Evolutionary conservation across 2,888 invertebrate species (phyloP).

Genomic region (Rhamnusium bicolor): DNA sequence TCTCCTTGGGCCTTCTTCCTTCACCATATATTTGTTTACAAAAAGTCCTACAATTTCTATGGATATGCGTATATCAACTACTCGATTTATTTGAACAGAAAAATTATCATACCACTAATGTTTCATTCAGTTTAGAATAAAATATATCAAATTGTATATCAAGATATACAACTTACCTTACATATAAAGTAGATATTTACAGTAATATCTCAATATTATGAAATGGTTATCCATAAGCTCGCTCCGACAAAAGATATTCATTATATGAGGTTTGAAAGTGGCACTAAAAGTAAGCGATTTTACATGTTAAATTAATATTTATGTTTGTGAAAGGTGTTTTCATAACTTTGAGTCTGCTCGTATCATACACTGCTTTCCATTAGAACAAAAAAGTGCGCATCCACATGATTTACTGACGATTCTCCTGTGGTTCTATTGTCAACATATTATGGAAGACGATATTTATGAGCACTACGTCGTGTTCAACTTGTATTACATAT

Average conservation of each 20-base stretch:
- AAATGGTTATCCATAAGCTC: constrained; percentile 22
- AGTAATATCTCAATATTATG: constrained; percentile 42
- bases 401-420: constrained; percentile 56
- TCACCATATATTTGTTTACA: no score
- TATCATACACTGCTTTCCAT: neutral
- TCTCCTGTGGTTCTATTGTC: constrained; percentile 58
- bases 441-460: constrained; percentile 56
- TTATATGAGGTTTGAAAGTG: neutral
- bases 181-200: constrained; percentile 34
- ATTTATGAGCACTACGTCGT: constrained; percentile 56
- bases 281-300: constrained; percentile 14
- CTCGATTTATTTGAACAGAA: no score
- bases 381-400: constrained; percentile 36
- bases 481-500: constrained; percentile 55
- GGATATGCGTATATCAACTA: no score
- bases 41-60: no score
- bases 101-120: no score
- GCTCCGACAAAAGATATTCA: constrained; percentile 4
- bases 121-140: no score
- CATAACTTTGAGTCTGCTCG: constrained; percentile 5
- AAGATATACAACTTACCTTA: neutral
- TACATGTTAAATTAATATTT: constrained; percentile 28
- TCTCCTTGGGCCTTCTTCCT: no score
- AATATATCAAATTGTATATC: no score
- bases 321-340: constrained; percentile 29